Evolutionary conservation across 2,797 vertebrate genomes (phyloP).

Genomic region (Rhabdomys pumilio): DNA sequence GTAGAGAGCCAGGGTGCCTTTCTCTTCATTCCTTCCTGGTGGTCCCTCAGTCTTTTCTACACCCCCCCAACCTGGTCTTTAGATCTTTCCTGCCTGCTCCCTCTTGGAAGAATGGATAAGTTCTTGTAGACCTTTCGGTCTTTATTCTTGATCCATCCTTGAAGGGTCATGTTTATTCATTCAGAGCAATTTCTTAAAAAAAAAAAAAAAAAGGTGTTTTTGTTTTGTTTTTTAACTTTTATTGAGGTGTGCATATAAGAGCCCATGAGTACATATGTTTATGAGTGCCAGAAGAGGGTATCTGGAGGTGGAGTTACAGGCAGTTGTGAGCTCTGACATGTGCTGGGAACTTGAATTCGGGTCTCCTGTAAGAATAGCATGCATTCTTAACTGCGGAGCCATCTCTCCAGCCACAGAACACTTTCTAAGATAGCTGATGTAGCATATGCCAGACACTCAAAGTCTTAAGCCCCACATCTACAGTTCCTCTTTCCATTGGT

Average conservation of each 20-base stretch:
- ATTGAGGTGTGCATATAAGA: background rate
- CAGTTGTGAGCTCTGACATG: background rate
- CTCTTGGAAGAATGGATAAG: background rate
- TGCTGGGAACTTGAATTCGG: background rate
- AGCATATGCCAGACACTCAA: background rate
- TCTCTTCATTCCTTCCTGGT: background rate
- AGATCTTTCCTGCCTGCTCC: background rate
- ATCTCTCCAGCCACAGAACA: background rate
- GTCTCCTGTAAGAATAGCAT: background rate
- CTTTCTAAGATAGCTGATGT: background rate
- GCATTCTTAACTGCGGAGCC: background rate
- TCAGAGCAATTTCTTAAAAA: background rate
- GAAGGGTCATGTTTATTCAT: background rate
- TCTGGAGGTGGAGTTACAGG: background rate
- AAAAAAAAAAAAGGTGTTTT: background rate
- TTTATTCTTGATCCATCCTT: background rate
- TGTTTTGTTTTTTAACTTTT: background rate
- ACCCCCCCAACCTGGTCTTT: background rate
- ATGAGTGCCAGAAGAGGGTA: background rate
- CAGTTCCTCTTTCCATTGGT: background rate
- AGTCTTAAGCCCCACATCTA: background rate
- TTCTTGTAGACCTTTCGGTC: background rate
- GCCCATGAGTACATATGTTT: background rate
- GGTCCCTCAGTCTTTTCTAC: background rate
- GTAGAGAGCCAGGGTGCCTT: background rate